Conservation (phyloP, 2,113 vertebrate genomes). For the Artemisiospiza belli region DNA sequence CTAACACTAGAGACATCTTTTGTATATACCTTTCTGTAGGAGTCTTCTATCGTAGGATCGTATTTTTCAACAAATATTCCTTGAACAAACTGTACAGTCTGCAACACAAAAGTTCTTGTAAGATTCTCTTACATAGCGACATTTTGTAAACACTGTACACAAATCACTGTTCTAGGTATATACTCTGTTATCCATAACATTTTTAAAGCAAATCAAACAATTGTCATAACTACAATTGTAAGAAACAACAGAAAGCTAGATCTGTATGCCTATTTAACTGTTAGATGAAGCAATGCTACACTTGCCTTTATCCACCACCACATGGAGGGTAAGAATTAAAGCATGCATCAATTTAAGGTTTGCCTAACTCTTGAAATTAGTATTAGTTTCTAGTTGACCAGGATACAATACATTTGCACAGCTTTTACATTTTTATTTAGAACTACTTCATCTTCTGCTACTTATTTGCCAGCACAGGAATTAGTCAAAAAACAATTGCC, state of each 20-base stretch:
- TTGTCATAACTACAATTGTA: background rate
- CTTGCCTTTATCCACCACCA: background rate
- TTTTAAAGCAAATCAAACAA: background rate
- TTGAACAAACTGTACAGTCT: conserved; percentile 89
- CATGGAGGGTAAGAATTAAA: background rate
- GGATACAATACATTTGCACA: background rate
- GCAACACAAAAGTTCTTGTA: conserved; percentile 53
- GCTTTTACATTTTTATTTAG: background rate
- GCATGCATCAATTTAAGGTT: background rate
- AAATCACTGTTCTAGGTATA: background rate
- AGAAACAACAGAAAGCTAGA: background rate
- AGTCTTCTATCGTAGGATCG: conserved; percentile 88
- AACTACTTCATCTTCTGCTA: background rate
- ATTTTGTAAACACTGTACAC: background rate
- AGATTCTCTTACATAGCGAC: background rate
- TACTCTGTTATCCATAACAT: background rate
- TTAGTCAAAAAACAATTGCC: background rate
- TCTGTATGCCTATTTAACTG: background rate
- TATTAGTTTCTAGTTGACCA: conserved; percentile 5
- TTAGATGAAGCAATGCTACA: background rate
- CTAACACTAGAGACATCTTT: background rate
- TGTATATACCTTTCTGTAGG: conserved; percentile 82
- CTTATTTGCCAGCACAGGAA: background rate
- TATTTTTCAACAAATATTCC: conserved; percentile 90
- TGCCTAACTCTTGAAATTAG: background rate